Evolutionary conservation across 2,888 invertebrate species (phyloP).

Genomic region (Augochlorella aurata): DNA sequence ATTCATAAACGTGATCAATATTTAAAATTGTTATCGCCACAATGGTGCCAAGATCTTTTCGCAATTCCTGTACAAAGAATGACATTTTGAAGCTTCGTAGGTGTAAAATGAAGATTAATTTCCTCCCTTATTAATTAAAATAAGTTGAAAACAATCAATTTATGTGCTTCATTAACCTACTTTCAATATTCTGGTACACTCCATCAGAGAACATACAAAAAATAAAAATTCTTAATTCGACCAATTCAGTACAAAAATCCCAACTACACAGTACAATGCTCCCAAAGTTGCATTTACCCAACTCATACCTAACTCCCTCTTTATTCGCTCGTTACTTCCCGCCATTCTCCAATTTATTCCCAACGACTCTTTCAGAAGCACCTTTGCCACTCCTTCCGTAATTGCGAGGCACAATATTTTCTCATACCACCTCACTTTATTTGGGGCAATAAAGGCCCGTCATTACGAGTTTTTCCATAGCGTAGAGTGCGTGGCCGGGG

Average conservation of each 20-base stretch:
- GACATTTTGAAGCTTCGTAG: too few relatives aligned
- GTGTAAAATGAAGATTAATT: too few relatives aligned
- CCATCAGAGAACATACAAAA: too few relatives aligned
- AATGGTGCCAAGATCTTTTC: too few relatives aligned
- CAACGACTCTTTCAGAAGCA: background rate
- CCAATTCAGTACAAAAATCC: background rate
- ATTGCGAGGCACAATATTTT: background rate
- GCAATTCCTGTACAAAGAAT: too few relatives aligned
- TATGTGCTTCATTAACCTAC: too few relatives aligned
- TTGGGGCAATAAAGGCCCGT: background rate
- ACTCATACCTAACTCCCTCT: background rate
- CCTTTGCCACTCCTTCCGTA: background rate
- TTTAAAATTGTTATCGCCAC: too few relatives aligned
- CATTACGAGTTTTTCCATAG: slow-evolving; percentile 6
- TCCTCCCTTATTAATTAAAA: too few relatives aligned
- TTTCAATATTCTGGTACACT: too few relatives aligned
- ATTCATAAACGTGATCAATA: too few relatives aligned
- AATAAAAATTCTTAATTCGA: background rate
- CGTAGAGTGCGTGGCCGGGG: too few relatives aligned
- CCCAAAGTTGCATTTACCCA: background rate
- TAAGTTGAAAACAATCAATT: too few relatives aligned
- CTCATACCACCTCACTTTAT: background rate
- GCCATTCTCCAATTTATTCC: background rate
- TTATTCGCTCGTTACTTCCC: background rate
- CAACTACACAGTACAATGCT: background rate